phyloP scores from a whole-genome alignment of 1,140 invertebrate species.

The Papilio helenus region DNA sequence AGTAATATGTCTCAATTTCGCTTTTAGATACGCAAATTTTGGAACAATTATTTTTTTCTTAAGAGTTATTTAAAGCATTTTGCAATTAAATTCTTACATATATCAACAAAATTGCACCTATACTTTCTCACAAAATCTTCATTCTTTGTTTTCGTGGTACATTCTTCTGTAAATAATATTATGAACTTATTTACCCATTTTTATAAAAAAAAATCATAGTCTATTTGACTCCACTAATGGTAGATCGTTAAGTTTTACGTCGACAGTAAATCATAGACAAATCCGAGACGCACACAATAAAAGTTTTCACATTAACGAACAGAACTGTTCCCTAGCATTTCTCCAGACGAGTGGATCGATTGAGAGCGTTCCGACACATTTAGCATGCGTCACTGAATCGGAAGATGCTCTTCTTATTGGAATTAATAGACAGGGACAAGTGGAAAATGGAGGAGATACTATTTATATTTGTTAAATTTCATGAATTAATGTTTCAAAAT shows the following conservation, averaged over 20 bases:
- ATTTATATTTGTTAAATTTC: too few species aligned
- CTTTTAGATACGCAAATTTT: neutral
- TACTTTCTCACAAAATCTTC: neutral
- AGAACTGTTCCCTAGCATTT: slow-evolving; percentile 30
- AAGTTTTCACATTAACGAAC: slow-evolving; percentile 25
- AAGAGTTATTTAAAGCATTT: too few species aligned
- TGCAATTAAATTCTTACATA: too few species aligned
- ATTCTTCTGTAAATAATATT: too few species aligned
- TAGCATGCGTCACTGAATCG: slow-evolving; percentile 12
- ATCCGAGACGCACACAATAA: slow-evolving; percentile 28
- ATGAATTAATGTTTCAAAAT: too few species aligned
- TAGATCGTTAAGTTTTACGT: neutral
- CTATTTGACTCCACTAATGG: neutral
- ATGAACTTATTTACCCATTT: neutral
- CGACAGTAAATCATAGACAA: slow-evolving; percentile 21
- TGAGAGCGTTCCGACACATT: slow-evolving; percentile 34
- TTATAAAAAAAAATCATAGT: neutral
- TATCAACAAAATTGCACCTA: neutral
- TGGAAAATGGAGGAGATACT: neutral
- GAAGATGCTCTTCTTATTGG: neutral
- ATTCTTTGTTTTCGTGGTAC: neutral
- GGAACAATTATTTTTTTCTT: too few species aligned
- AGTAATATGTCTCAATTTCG: neutral
- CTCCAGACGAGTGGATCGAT: slow-evolving; percentile 27
- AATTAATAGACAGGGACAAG: neutral